A percentile compares a stretch with the other conserved stretches of the same genome.
Evolutionary conservation across 2,888 invertebrate species (phyloP).

Genomic region (Disparrhopalites patrizii): DNA sequence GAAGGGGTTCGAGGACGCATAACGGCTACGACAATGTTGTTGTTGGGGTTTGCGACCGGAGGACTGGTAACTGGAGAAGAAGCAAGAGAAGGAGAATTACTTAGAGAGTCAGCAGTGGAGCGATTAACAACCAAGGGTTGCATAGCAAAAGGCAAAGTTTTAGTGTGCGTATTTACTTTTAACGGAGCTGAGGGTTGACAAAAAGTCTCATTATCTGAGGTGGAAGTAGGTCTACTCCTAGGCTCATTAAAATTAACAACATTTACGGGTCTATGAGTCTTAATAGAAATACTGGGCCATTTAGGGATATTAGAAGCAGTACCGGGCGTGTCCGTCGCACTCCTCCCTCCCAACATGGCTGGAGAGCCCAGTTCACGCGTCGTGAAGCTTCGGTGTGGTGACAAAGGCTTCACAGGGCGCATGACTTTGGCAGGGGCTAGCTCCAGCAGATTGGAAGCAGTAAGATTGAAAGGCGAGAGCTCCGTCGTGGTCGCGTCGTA

Average conservation of each 20-base stretch:
- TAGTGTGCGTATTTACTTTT: background rate
- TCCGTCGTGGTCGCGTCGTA: constrained; percentile 21
- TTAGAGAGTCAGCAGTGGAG: no score
- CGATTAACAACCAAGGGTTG: no score
- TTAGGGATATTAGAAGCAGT: constrained; percentile 31
- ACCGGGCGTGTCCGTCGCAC: background rate
- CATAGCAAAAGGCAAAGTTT: no score
- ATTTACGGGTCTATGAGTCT: constrained; percentile 41
- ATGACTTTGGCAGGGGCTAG: background rate
- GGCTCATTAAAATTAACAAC: constrained; percentile 32
- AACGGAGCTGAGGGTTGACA: no score
- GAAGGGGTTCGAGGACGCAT: constrained; percentile 1
- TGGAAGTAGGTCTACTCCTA: background rate
- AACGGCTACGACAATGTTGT: background rate
- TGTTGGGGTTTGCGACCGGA: background rate
- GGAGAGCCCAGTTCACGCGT: constrained; percentile 18
- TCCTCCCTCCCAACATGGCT: background rate
- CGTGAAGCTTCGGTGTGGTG: background rate
- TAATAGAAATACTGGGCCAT: constrained; percentile 39
- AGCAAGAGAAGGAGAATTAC: no score
- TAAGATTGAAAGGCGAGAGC: background rate
- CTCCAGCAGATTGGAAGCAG: background rate
- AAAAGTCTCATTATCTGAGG: no score
- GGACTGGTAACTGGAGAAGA: background rate
- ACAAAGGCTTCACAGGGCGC: background rate